Evolutionary conservation across 2,113 vertebrate species (phyloP).

Genomic region (Vanacampus margaritifer): DNA sequence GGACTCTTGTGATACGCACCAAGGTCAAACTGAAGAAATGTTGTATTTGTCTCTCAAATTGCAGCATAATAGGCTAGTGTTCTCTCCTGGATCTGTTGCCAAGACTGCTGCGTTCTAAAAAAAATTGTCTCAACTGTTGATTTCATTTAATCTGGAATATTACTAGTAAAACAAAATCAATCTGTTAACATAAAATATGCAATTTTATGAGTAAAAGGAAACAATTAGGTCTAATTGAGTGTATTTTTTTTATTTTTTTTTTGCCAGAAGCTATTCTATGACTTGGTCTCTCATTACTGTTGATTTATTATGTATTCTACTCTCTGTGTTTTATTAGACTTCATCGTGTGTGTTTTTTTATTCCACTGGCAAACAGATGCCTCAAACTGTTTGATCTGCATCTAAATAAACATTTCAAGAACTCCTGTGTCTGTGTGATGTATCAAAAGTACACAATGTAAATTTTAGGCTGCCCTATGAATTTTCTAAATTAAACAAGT

Average conservation of each 20-base stretch:
- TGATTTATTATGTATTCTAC: not conserved
- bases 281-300: not conserved
- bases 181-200: not conserved
- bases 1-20: constrained; percentile 79
- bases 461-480: not conserved
- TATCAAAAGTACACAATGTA: not conserved
- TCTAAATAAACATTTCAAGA: constrained; percentile 50
- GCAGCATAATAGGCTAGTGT: constrained; percentile 23
- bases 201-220: not conserved
- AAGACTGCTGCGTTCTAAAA: not conserved
- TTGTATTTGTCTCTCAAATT: constrained; percentile 24
- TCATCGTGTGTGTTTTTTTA: not conserved
- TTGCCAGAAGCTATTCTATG: no score
- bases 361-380: not conserved
- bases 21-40: constrained; percentile 6
- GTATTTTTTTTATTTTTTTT: no score
- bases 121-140: constrained; percentile 1
- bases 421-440: constrained; percentile 5
- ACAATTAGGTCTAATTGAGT: not conserved
- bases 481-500: not conserved
- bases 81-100: constrained; percentile 24
- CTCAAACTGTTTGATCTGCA: not conserved
- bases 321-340: not conserved
- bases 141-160: constrained; percentile 12
- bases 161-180: not conserved